Percentiles rank a stretch among this genome's conserved stretches.
Evolutionary conservation across 2,113 vertebrate species (phyloP).

Genomic region (Cromileptes altivelis): DNA sequence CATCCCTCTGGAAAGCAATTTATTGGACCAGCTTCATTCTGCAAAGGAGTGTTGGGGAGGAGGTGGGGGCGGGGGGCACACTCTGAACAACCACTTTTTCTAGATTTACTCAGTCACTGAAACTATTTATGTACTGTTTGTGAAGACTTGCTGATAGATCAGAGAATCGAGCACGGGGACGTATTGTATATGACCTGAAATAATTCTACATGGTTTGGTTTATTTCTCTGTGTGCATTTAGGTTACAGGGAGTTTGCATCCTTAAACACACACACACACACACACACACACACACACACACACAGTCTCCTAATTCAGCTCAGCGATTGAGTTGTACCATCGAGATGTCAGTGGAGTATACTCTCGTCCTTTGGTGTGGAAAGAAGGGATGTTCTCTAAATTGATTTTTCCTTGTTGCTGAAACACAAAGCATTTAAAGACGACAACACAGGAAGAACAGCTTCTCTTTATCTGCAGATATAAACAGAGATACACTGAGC

Average conservation of each 20-base stretch:
- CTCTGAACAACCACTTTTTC: conserved; percentile 45
- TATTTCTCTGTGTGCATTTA: not conserved
- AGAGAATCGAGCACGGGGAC: not conserved
- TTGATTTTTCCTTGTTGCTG: conserved; percentile 71
- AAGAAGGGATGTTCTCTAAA: conserved; percentile 57
- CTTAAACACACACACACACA: not conserved
- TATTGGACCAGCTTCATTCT: conserved; percentile 57
- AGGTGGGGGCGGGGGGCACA: no score
- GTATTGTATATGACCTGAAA: not conserved
- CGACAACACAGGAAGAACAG: conserved; percentile 17
- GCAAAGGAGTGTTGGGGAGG: conserved; percentile 16
- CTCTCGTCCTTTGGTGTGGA: conserved; percentile 51
- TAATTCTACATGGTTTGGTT: not conserved
- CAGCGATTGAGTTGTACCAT: conserved; percentile 42
- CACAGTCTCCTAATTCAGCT: conserved; percentile 49
- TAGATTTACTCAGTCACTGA: conserved; percentile 28
- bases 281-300: not conserved
- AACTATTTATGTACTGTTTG: conserved; percentile 31
- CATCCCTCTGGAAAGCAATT: conserved; percentile 65
- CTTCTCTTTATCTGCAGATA: conserved; percentile 41
- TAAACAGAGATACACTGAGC: conserved; percentile 20
- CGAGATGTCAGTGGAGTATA: conserved; percentile 65
- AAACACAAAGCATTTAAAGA: conserved; percentile 54
- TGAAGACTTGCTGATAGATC: conserved; percentile 25
- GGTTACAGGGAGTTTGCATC: not conserved